phyloP scores from a whole-genome alignment of 1,140 invertebrate species.

The Thaumatotibia leucotreta region DNA sequence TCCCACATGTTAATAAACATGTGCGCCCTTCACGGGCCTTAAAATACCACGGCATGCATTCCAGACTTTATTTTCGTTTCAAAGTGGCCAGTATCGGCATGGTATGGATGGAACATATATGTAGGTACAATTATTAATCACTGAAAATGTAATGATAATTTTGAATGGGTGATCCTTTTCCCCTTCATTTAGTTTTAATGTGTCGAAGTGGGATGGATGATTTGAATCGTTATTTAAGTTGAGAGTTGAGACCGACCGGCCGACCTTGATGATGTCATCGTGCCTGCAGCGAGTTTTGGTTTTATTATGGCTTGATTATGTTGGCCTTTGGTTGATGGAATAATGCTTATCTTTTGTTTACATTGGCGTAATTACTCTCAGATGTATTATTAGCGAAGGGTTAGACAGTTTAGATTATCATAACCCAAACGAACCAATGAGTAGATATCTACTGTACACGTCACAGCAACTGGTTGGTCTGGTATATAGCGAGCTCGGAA shows the following conservation, averaged over 20 bases:
- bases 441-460: not conserved
- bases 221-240: conserved; percentile 21
- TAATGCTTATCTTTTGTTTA: conserved; percentile 1
- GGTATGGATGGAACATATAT: not conserved
- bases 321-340: conserved; percentile 8
- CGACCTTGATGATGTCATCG: conserved; percentile 66
- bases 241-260: conserved; percentile 35
- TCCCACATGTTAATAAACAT: conserved; percentile 12
- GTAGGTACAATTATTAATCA: not conserved
- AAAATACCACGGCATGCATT: conserved; percentile 16
- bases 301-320: conserved; percentile 29
- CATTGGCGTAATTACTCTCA: not conserved
- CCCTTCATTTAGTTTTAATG: conserved; percentile 9
- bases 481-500: not conserved
- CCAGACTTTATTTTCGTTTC: conserved; percentile 17
- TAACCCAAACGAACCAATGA: too few species aligned
- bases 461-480: not conserved
- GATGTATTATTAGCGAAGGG: not conserved
- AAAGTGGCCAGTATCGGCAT: not conserved
- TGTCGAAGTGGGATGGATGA: conserved; percentile 28
- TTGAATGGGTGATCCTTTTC: conserved; percentile 22
- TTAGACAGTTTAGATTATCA: too few species aligned
- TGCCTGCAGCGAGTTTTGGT: conserved; percentile 37
- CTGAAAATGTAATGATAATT: not conserved
- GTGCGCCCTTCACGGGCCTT: conserved; percentile 15